Conservation (phyloP, 2,888 invertebrate species). For the Drosophila prostipennis region DNA sequence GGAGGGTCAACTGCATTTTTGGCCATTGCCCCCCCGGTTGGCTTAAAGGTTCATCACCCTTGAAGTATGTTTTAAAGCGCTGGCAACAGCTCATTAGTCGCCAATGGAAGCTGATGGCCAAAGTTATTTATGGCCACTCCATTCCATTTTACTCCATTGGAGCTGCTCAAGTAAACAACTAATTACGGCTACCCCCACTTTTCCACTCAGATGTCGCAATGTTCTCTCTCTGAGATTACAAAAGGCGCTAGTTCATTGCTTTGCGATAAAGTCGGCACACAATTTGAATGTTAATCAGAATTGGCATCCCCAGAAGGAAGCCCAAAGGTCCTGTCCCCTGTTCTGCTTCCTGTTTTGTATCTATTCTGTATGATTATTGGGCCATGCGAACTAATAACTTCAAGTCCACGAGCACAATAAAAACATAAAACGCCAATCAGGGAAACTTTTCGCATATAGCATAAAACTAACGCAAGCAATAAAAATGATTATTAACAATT, state of each 20-base stretch:
- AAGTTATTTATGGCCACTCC: slow-evolving; percentile 62
- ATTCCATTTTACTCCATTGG: slow-evolving; percentile 10
- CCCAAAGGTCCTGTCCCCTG: too few relatives aligned
- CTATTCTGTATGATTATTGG: slow-evolving; percentile 65
- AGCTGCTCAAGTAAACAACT: slow-evolving; percentile 71
- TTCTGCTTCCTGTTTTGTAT: slow-evolving; percentile 33
- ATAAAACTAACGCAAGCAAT: slow-evolving; percentile 76
- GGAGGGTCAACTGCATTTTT: slow-evolving; percentile 45
- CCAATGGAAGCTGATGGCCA: slow-evolving; percentile 42
- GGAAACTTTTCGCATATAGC: slow-evolving; percentile 71
- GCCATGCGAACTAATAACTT: slow-evolving; percentile 76
- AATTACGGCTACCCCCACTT: slow-evolving; percentile 50
- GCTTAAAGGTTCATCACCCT: slow-evolving; percentile 39
- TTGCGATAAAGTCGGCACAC: slow-evolving; percentile 79
- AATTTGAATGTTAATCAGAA: slow-evolving; percentile 78
- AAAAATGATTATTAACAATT: slow-evolving; percentile 81
- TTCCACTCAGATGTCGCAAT: slow-evolving; percentile 23
- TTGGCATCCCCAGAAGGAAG: slow-evolving; percentile 10
- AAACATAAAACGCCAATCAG: slow-evolving; percentile 79
- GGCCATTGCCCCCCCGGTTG: slow-evolving; percentile 51
- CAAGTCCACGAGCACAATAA: slow-evolving; percentile 70
- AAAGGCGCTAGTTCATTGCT: slow-evolving; percentile 77
- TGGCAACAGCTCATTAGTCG: slow-evolving; percentile 56
- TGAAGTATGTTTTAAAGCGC: slow-evolving; percentile 9
- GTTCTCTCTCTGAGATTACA: slow-evolving; percentile 49